phyloP scores from a whole-genome alignment of 2,888 invertebrate genomes.

The Eupithecia subumbrata region DNA sequence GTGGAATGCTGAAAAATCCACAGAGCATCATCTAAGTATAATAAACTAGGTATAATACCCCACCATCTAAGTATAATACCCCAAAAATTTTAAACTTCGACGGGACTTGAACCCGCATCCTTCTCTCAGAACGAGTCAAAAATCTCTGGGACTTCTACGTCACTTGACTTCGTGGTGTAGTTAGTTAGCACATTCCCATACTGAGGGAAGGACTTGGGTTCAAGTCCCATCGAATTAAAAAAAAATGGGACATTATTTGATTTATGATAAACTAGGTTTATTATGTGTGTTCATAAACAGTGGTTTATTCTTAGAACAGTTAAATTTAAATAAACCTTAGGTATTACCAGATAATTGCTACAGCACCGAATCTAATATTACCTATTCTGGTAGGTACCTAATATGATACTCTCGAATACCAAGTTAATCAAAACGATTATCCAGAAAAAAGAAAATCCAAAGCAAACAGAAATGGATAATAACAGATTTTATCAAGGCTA shows the following conservation, averaged over 20 bases:
- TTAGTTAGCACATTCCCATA: no score
- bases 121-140: no score
- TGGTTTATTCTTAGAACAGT: not conserved
- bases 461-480: not conserved
- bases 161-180: no score
- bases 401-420: not conserved
- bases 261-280: no score
- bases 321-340: not conserved
- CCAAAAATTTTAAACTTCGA: no score
- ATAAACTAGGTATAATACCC: not conserved
- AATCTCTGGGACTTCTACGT: no score
- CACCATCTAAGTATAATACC: no score
- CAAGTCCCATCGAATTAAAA: no score
- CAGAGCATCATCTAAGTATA: not conserved
- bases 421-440: not conserved
- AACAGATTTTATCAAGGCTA: not conserved
- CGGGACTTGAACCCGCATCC: no score
- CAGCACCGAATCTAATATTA: not conserved
- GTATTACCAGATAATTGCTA: not conserved
- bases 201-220: no score
- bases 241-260: no score
- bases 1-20: not conserved
- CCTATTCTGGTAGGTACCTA: no score
- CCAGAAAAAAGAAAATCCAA: not conserved
- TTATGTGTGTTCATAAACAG: not conserved